Conservation (phyloP, 92 coral and sea anemone species). For the Phenganax stokvisi region DNA sequence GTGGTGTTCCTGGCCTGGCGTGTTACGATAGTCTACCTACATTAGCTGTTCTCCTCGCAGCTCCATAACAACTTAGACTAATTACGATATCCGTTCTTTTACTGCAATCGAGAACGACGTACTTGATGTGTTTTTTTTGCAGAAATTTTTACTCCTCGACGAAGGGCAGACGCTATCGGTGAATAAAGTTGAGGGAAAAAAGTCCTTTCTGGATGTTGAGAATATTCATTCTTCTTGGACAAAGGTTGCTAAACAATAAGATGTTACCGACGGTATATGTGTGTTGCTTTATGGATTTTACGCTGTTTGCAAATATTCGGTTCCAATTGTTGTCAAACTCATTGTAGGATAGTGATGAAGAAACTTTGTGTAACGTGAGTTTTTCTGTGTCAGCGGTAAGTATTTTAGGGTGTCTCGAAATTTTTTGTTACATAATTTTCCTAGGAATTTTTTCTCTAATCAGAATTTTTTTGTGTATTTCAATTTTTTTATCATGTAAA, state of each 20-base stretch:
- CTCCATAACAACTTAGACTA: too few relatives aligned
- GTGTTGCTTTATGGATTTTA: background rate
- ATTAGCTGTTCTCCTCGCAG: too few relatives aligned
- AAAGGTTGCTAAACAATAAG: constrained; percentile 34
- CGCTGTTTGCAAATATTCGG: background rate
- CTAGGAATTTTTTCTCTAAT: too few relatives aligned
- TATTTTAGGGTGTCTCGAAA: background rate
- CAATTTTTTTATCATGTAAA: too few relatives aligned
- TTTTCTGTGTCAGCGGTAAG: constrained; percentile 72
- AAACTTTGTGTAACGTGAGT: constrained; percentile 57
- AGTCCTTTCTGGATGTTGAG: constrained; percentile 43
- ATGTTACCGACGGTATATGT: background rate
- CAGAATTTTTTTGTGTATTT: too few relatives aligned
- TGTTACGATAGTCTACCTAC: too few relatives aligned
- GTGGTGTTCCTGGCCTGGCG: too few relatives aligned
- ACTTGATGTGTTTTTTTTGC: background rate
- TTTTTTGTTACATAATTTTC: too few relatives aligned
- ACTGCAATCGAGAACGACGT: background rate
- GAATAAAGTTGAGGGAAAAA: constrained; percentile 44
- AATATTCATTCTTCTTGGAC: constrained; percentile 55
- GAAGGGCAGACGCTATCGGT: constrained; percentile 40
- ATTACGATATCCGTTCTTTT: too few relatives aligned
- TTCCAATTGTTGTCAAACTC: background rate
- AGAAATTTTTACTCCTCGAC: constrained; percentile 64
- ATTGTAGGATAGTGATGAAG: constrained; percentile 44